phyloP scores from a whole-genome alignment of 2,797 vertebrate genomes.

The Galaxias olidus region DNA sequence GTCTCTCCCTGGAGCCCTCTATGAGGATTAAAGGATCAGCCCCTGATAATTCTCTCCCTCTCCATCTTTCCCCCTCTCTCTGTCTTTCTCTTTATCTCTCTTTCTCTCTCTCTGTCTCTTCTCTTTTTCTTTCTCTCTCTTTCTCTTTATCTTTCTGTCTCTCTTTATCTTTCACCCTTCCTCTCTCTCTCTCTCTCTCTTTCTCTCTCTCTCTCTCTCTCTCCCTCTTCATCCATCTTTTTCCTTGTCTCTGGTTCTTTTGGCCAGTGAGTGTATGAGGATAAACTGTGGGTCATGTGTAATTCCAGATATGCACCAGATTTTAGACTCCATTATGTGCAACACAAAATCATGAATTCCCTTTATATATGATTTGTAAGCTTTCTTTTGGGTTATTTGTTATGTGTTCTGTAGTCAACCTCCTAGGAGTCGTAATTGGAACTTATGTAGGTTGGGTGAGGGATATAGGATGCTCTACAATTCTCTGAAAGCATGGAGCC shows the following conservation, averaged over 20 bases:
- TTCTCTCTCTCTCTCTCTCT: slow-evolving; percentile 8
- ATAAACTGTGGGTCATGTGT: too few relatives aligned
- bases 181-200: slow-evolving; percentile 3
- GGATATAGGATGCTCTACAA: not conserved
- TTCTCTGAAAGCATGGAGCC: not conserved
- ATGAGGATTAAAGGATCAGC: slow-evolving; percentile 73
- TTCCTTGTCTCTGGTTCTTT: too few relatives aligned
- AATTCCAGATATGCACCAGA: too few relatives aligned
- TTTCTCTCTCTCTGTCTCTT: not conserved
- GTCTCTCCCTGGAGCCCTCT: slow-evolving; percentile 57
- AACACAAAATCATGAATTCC: too few relatives aligned
- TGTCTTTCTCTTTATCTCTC: not conserved
- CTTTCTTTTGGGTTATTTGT: too few relatives aligned
- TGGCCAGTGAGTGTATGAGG: too few relatives aligned
- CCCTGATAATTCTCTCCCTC: slow-evolving; percentile 47
- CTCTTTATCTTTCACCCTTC: slow-evolving; percentile 5
- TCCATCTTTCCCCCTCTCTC: not conserved
- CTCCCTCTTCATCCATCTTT: not conserved
- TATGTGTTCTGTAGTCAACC: too few relatives aligned
- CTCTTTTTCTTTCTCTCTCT: not conserved
- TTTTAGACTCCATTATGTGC: too few relatives aligned
- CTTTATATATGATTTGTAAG: too few relatives aligned
- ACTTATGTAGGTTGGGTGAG: not conserved
- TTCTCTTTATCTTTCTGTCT: slow-evolving; percentile 36
- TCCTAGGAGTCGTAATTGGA: too few relatives aligned